phyloP scores from a whole-genome alignment of 2,113 vertebrate genomes.

The Nothoprocta pentlandii region DNA sequence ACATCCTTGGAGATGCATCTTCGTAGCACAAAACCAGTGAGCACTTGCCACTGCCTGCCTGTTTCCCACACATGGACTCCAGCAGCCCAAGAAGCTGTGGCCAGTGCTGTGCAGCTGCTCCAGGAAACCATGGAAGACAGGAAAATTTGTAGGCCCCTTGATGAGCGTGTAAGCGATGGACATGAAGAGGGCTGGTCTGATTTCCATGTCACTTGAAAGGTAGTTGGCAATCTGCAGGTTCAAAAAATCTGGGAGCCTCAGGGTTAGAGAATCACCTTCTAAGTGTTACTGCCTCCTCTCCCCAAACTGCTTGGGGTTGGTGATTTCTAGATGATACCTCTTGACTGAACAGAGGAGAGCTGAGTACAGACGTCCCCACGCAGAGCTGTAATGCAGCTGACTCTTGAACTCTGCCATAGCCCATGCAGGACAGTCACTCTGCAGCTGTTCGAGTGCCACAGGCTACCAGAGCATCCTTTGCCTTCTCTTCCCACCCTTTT shows the following conservation, averaged over 20 bases:
- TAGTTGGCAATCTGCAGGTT: neutral
- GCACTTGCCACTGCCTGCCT: neutral
- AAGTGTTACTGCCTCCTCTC: neutral
- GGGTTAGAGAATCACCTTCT: neutral
- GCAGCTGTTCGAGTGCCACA: slow-evolving; percentile 42
- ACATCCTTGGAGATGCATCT: neutral
- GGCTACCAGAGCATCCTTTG: slow-evolving; percentile 9
- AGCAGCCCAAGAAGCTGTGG: neutral
- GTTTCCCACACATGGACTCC: neutral
- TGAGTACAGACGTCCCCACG: neutral
- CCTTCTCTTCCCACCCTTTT: slow-evolving; percentile 38
- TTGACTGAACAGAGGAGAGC: neutral
- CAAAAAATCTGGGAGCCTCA: neutral
- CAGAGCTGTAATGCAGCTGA: neutral
- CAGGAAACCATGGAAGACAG: neutral
- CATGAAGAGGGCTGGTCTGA: neutral
- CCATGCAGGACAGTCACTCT: neutral
- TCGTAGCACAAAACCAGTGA: neutral
- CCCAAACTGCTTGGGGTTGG: neutral
- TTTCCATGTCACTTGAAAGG: neutral
- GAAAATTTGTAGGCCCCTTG: neutral
- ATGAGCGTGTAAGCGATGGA: neutral
- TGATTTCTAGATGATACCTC: neutral
- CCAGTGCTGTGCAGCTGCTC: neutral
- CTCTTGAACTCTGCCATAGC: neutral